These are phyloP conservation scores for Amblyraja radiata DNA, from an alignment of 2,797 vertebrate species.

Conservation along the genomic window DNA sequence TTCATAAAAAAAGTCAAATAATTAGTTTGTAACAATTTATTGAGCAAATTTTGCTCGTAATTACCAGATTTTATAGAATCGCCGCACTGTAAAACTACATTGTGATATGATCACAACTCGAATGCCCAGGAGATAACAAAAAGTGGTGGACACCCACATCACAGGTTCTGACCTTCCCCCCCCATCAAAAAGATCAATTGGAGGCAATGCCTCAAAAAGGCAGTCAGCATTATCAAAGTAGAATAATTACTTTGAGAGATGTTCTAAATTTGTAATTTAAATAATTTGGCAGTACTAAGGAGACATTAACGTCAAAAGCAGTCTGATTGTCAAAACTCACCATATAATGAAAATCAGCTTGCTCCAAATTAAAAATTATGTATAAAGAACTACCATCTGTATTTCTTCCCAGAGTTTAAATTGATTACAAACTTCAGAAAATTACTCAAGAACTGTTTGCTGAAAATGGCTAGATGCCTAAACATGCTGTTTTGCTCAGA, in stretches of 20 bases:
- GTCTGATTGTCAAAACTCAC: background rate
- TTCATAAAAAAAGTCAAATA: background rate
- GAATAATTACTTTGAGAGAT: background rate
- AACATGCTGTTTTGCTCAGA: background rate
- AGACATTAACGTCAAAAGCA: background rate
- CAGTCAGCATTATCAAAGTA: background rate
- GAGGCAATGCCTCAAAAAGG: too few relatives aligned
- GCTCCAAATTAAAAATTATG: background rate
- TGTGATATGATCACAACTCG: too few relatives aligned
- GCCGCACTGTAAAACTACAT: too few relatives aligned
- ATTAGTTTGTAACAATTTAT: background rate
- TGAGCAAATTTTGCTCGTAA: background rate
- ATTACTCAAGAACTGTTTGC: background rate
- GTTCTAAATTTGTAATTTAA: background rate
- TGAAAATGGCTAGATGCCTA: too few relatives aligned
- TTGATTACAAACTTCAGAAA: background rate
- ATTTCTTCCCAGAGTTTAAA: background rate
- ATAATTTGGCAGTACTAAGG: background rate
- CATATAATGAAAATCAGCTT: background rate
- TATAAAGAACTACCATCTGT: background rate
- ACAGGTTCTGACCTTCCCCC: too few relatives aligned
- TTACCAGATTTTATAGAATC: background rate
- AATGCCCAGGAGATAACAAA: too few relatives aligned
- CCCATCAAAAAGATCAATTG: too few relatives aligned
- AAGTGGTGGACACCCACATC: too few relatives aligned